Evolutionary conservation across 2,888 invertebrate genomes (phyloP).

Genomic region (Diaphora mendica): DNA sequence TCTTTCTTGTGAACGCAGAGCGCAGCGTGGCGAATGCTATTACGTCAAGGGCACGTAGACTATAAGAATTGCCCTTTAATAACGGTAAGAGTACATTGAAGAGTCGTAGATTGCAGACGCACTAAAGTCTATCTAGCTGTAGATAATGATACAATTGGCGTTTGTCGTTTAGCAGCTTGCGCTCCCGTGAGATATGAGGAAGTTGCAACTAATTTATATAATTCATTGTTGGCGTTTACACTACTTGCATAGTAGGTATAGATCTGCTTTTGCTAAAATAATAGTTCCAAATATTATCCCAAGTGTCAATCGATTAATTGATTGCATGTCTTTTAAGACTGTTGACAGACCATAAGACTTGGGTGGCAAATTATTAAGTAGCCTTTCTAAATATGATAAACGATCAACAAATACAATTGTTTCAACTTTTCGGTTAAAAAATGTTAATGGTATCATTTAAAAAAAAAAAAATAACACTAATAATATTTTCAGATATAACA

Average conservation of each 20-base stretch:
- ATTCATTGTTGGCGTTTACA: background rate
- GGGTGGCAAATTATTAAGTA: too few species aligned
- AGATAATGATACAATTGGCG: conserved; percentile 81
- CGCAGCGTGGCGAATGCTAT: conserved; percentile 71
- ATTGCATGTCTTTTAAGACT: background rate
- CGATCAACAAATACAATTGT: too few species aligned
- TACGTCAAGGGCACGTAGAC: conserved; percentile 78
- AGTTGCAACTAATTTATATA: conserved; percentile 14
- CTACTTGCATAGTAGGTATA: background rate
- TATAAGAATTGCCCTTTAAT: conserved; percentile 82
- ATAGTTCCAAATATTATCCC: background rate
- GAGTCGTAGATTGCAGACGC: conserved; percentile 80
- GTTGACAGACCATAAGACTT: too few species aligned
- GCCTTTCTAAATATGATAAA: too few species aligned
- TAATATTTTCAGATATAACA: too few species aligned
- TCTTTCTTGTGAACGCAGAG: conserved; percentile 62
- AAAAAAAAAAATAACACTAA: background rate
- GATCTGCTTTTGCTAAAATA: background rate
- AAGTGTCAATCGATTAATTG: background rate
- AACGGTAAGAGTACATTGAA: conserved; percentile 78
- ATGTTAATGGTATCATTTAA: too few species aligned
- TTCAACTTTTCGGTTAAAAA: too few species aligned
- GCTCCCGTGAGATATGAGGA: conserved; percentile 33
- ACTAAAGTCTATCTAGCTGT: conserved; percentile 79
- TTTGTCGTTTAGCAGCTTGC: conserved; percentile 65